These are phyloP conservation scores for Lagorchestes hirsutus DNA, from an alignment of 2,797 vertebrate genomes.

Conservation along the genomic window DNA sequence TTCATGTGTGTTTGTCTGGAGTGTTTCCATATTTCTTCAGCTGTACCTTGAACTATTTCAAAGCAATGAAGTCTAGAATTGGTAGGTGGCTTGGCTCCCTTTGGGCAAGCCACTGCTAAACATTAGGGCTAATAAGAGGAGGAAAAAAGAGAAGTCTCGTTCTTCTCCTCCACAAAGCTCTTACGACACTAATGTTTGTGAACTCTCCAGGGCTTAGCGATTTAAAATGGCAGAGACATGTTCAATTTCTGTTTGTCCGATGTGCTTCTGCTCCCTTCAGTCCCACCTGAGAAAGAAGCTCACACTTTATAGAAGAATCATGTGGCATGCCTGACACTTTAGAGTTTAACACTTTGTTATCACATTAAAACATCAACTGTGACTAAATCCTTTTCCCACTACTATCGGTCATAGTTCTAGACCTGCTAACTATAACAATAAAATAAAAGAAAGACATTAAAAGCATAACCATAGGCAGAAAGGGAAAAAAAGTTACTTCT, in stretches of 20 bases:
- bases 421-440: not conserved
- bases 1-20: too few species aligned
- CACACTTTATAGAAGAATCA: not conserved
- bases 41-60: too few species aligned
- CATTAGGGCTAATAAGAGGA: not conserved
- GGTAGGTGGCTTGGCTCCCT: too few species aligned
- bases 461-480: not conserved
- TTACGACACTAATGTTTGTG: not conserved
- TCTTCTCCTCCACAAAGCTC: not conserved
- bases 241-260: not conserved
- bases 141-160: not conserved
- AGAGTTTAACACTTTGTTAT: not conserved
- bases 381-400: not conserved
- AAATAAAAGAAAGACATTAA: not conserved
- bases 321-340: not conserved
- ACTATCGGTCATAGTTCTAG: not conserved
- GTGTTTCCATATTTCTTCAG: too few species aligned
- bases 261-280: too few species aligned
- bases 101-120: not conserved
- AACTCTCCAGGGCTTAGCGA: not conserved
- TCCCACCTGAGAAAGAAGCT: not conserved
- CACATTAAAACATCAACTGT: not conserved
- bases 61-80: too few species aligned
- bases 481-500: not conserved
- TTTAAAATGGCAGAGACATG: not conserved